A percentile compares a stretch with the other conserved stretches of the same genome.
phyloP scores from a whole-genome alignment of 2,797 vertebrate genomes.

The Calcarius lapponicus region DNA sequence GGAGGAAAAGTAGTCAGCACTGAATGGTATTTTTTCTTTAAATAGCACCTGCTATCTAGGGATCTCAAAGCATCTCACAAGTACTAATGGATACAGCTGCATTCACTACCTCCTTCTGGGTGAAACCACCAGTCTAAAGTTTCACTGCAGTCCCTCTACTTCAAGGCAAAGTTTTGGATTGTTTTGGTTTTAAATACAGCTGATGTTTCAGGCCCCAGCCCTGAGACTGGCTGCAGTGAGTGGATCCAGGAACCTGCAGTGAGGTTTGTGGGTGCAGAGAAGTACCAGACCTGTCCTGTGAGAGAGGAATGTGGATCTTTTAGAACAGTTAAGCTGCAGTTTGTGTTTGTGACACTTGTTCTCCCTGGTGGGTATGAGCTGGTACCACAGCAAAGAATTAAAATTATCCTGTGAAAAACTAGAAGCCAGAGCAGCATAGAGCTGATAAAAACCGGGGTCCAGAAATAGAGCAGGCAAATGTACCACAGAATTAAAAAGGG shows the following conservation, averaged over 20 bases:
- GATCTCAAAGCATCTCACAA: conserved; percentile 21
- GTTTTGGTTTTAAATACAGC: background rate
- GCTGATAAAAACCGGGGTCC: background rate
- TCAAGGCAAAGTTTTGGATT: background rate
- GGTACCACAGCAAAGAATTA: background rate
- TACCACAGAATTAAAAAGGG: background rate
- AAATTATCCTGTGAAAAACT: background rate
- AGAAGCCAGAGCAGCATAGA: background rate
- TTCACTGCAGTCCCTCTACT: background rate
- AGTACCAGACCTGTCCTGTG: background rate
- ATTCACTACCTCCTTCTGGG: background rate
- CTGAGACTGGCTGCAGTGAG: background rate
- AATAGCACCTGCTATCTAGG: conserved; percentile 46
- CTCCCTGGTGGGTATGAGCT: background rate
- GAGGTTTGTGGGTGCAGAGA: background rate
- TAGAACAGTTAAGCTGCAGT: background rate
- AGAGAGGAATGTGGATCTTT: background rate
- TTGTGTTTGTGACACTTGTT: background rate
- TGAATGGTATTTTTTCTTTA: conserved; percentile 42
- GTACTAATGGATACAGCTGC: background rate
- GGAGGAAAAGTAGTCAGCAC: conserved; percentile 19
- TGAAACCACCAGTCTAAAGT: background rate
- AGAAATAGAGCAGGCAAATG: background rate
- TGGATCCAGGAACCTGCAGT: background rate
- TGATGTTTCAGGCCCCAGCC: background rate